Percentiles rank a stretch among this genome's conserved stretches.
phyloP scores from a whole-genome alignment of 2,888 invertebrate genomes.

The Acholoe squamosa region DNA sequence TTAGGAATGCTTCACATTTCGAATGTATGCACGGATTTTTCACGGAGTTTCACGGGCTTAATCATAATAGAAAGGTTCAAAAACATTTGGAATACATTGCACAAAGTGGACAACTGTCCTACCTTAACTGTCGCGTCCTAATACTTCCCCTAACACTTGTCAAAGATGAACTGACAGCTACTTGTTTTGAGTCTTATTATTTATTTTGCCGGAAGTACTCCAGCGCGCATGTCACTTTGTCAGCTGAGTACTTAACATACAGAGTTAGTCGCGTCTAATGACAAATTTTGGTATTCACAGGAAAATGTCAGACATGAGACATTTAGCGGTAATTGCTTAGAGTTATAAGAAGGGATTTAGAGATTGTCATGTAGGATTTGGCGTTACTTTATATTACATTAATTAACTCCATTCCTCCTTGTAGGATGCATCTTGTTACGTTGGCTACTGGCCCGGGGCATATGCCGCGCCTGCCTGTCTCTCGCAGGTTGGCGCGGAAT shows the following conservation, averaged over 20 bases:
- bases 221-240: not conserved
- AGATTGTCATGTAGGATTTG: not conserved
- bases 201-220: conserved; percentile 24
- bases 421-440: no score
- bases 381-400: not conserved
- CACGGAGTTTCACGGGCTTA: no score
- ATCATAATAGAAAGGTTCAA: not conserved
- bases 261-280: not conserved
- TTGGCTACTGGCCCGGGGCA: no score
- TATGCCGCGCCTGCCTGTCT: no score
- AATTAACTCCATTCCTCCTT: no score
- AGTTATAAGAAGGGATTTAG: no score
- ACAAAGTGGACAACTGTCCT: not conserved
- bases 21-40: no score
- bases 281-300: not conserved
- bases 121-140: conserved; percentile 16
- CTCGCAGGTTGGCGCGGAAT: no score
- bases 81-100: not conserved
- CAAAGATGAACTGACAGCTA: conserved; percentile 15
- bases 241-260: conserved; percentile 37
- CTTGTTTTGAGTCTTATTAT: conserved; percentile 36
- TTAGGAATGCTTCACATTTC: no score
- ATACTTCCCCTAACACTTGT: not conserved
- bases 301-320: not conserved
- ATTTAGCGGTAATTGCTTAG: no score